Percentiles rank a stretch among this genome's conserved stretches.
phyloP scores from a whole-genome alignment of 2,888 invertebrate species.

The Limnephilus lunatus region DNA sequence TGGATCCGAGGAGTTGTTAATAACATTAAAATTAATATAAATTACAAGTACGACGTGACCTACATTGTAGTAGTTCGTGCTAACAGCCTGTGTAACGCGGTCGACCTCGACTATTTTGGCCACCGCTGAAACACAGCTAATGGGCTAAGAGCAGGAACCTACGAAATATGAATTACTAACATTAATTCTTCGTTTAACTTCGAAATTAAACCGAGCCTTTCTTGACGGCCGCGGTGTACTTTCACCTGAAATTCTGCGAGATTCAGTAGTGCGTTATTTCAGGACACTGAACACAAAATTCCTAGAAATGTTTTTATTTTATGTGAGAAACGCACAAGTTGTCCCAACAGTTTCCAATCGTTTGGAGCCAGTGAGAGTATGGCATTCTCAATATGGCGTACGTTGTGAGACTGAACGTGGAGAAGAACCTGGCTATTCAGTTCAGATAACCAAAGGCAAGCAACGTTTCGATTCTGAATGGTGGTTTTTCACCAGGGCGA shows the following conservation, averaged over 20 bases:
- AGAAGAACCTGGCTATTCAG: no score
- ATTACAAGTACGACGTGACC: neutral
- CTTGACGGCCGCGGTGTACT: neutral
- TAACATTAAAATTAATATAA: neutral
- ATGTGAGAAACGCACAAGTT: no score
- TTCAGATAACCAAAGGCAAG: no score
- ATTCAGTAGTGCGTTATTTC: neutral
- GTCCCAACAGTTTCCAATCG: no score
- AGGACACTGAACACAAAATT: neutral
- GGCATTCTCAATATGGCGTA: no score
- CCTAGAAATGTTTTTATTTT: neutral
- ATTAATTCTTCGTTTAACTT: slow-evolving; percentile 21
- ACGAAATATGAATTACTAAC: neutral
- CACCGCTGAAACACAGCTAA: neutral
- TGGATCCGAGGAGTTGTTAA: neutral
- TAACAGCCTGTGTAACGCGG: neutral
- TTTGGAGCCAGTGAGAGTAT: no score
- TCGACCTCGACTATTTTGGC: neutral
- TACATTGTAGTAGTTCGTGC: neutral
- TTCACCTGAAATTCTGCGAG: neutral
- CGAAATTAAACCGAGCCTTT: neutral
- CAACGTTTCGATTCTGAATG: no score
- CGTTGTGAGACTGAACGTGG: no score
- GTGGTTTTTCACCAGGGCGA: no score
- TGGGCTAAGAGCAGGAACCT: neutral